phyloP scores from a whole-genome alignment of 2,113 vertebrate species.

The Nyctereutes procyonoides region DNA sequence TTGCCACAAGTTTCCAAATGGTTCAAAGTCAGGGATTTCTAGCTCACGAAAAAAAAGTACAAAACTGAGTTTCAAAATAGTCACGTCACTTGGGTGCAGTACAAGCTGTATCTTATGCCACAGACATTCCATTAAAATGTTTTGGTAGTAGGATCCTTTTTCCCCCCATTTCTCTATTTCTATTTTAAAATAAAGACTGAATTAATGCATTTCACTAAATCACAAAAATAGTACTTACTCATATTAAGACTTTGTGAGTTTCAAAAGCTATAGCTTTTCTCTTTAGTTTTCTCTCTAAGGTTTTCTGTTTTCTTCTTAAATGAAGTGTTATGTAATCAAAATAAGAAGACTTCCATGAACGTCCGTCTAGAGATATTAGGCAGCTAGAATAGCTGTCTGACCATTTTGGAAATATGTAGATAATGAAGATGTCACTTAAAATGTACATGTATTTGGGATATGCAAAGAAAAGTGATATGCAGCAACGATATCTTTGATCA shows the following conservation, averaged over 20 bases:
- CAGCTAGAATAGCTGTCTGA: constrained; percentile 78
- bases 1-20: background rate
- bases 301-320: constrained; percentile 58
- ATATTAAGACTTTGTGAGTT: constrained; percentile 49
- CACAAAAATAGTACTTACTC: constrained; percentile 14
- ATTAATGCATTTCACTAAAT: constrained; percentile 58
- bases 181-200: constrained; percentile 44
- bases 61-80: background rate
- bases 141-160: background rate
- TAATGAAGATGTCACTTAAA: constrained; percentile 92
- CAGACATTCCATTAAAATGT: background rate
- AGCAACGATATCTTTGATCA: constrained; percentile 97
- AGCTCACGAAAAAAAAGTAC: background rate
- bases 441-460: constrained; percentile 90
- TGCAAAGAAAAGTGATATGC: constrained; percentile 91
- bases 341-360: constrained; percentile 53
- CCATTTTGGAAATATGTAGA: constrained; percentile 83
- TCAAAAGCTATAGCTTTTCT: constrained; percentile 56
- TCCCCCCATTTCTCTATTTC: background rate
- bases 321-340: constrained; percentile 58
- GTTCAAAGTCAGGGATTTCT: background rate
- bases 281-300: constrained; percentile 68
- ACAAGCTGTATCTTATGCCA: background rate
- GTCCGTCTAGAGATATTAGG: constrained; percentile 78
- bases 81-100: background rate